Evolutionary conservation across 2,797 vertebrate species (phyloP), one percentile per base, ranked within the genome.

Genomic region (Vireo griseus): DNA sequence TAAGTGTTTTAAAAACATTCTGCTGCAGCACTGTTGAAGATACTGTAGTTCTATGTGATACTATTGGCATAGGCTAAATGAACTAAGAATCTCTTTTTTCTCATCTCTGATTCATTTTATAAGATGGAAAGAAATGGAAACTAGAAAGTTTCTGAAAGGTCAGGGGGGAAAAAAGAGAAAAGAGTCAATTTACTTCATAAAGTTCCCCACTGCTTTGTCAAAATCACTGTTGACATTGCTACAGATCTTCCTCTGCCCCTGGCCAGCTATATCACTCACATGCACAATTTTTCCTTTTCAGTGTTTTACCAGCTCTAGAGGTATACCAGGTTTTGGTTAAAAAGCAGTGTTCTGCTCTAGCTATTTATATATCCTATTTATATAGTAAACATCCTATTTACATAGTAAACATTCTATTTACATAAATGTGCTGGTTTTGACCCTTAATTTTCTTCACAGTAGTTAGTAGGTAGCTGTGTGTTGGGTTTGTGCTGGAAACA

Each of bases 101-200:
- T 77, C 2, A 2, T 47, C 22, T 59, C 19, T 66, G 21, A 71
- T 19, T 67, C 20, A 16, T 54, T 77, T 54, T 54, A 45, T 21
- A 55, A 80, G 37, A 74, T 16, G 14, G 44, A 63, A 88, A 55
- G 16, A 81, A 71, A 62, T 8, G 5, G 25, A 78, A 78, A 82
- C 12, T 17, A 8, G 19, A 81, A 82, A 74, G 19, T 42, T 87
- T 72, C 24, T 68, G 52, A 71, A 84, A 89, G 13, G 20, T 11
- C 33, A 18, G 5, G 16, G 14, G 2, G 1, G 1, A 2, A 10
- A 9, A 16, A 8, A 31, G 7, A 33, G 44, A 21, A 31, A 44
- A 10, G 0, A 5, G 22, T 37, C 22, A 55, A 20, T 44, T 9
- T 51, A 22, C 5, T 42, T 83, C n/a, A 28, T n/a, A 40, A 91